A percentile compares a stretch with the other conserved stretches of the same genome.
Conservation (phyloP, 2,797 vertebrate genomes). For the Pelochelys cantorii region DNA sequence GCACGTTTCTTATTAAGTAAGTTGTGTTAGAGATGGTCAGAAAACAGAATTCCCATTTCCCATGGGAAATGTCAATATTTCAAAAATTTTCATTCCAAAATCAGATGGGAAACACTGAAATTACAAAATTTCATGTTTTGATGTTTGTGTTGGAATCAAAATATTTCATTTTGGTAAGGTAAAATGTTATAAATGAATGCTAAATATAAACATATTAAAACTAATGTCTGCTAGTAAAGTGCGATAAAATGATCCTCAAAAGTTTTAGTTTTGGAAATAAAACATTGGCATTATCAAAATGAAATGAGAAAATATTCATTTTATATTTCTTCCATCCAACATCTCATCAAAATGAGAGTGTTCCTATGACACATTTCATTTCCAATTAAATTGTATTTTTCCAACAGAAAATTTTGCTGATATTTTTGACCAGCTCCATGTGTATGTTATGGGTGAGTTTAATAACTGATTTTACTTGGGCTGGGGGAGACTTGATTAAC, state of each 20-base stretch:
- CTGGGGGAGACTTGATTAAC: neutral
- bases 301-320: neutral
- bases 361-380: neutral
- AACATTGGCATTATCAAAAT: neutral
- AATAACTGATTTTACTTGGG: neutral
- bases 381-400: neutral
- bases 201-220: slow-evolving; percentile 31
- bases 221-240: neutral
- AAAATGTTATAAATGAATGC: slow-evolving; percentile 18
- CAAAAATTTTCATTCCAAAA: slow-evolving; percentile 62
- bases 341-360: neutral
- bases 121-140: slow-evolving; percentile 19
- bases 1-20: slow-evolving; percentile 36
- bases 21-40: slow-evolving; percentile 54
- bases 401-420: neutral
- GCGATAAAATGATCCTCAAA: neutral
- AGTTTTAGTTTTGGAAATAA: neutral
- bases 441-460: neutral
- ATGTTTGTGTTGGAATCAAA: slow-evolving; percentile 22
- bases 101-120: slow-evolving; percentile 65
- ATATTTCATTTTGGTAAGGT: neutral
- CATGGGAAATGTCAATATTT: neutral
- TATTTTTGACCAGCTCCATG: neutral
- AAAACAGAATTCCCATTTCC: slow-evolving; percentile 58
- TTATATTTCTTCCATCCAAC: neutral